Base-by-base conservation (phyloP, 2,113 vertebrate species). In the Ptilorrhoa leucosticta region DNA sequence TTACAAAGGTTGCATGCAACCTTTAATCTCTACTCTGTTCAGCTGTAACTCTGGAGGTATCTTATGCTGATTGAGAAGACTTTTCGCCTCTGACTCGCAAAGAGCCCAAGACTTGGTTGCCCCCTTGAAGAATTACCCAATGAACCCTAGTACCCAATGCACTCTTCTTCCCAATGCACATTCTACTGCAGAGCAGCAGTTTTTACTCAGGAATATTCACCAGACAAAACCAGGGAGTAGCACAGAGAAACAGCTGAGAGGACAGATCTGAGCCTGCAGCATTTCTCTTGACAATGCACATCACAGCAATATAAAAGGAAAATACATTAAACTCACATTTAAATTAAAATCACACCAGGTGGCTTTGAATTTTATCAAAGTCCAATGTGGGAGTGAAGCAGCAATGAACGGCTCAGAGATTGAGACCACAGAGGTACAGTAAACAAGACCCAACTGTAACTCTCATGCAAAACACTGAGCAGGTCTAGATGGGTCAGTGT, bases 301-400 rank as follows among this genome's bases (percentile, higher is more conserved):
- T 85, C 50, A 54, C 3, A 88, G 71, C 37, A 80, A 80, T 90
- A 83, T 44, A 71, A 83, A 96, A 93, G 35, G 26, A 92, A 96
- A 95, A 71, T 83, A 83, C 73, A 96, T 90, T 91, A 93, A 87
- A 93, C 51, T 82, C 92, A 72, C 70, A 91, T 93, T 95, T 86
- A 90, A 94, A 94, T 96, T 97, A 96, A 93, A 93, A 92, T 81
- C 76, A 85, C 72, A 95, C 69, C 73, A 91, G 85, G 85, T 83
- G 83, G 72, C 82, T 95, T 88, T 93, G 85, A 94, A 75, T 94
- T 93, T 86, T 88, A 81, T 87, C 58, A 28, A 89, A 82, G 53
- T 91, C 78, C 48, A 65, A 9, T 1, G n/a, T 69, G 87, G 83
- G 83, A 82, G 26, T 31, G 75, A 87, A 94, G 77, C 57, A 79